phyloP scores from a whole-genome alignment of 2,888 invertebrate species.

The Acleris literana region DNA sequence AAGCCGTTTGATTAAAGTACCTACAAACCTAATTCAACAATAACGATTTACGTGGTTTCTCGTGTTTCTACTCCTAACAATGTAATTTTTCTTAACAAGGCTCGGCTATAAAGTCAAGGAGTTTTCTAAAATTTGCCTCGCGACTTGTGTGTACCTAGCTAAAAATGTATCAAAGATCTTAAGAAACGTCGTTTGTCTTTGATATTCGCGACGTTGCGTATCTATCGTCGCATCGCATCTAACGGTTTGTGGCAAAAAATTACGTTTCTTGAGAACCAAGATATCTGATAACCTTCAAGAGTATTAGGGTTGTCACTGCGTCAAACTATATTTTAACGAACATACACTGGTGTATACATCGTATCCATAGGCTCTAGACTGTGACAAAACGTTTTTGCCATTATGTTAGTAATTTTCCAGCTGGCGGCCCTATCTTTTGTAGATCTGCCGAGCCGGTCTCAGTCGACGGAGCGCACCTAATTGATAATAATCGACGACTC shows the following conservation, averaged over 20 bases:
- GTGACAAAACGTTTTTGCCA: constrained; percentile 35
- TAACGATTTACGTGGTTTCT: background rate
- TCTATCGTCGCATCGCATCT: constrained; percentile 4
- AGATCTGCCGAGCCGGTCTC: constrained; percentile 42
- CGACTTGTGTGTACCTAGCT: background rate
- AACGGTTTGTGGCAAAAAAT: constrained; percentile 10
- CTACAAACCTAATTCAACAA: background rate
- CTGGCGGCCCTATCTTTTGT: constrained; percentile 30
- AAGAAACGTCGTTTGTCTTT: background rate
- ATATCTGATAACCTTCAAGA: constrained; percentile 2
- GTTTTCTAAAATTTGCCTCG: background rate
- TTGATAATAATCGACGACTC: constrained; percentile 64
- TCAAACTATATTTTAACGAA: background rate
- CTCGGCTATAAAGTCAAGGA: background rate
- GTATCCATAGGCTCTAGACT: constrained; percentile 1
- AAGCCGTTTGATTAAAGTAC: background rate
- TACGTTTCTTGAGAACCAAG: constrained; percentile 2
- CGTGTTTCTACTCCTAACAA: background rate
- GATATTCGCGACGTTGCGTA: constrained; percentile 14
- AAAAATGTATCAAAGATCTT: background rate
- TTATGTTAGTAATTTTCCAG: constrained; percentile 33
- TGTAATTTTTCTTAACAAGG: background rate
- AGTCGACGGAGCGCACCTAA: constrained; percentile 56
- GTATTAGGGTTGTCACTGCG: constrained; percentile 6
- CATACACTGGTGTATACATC: background rate